Evolutionary conservation across 1,140 invertebrate genomes (phyloP).

Genomic region (Nilaparvata lugens): DNA sequence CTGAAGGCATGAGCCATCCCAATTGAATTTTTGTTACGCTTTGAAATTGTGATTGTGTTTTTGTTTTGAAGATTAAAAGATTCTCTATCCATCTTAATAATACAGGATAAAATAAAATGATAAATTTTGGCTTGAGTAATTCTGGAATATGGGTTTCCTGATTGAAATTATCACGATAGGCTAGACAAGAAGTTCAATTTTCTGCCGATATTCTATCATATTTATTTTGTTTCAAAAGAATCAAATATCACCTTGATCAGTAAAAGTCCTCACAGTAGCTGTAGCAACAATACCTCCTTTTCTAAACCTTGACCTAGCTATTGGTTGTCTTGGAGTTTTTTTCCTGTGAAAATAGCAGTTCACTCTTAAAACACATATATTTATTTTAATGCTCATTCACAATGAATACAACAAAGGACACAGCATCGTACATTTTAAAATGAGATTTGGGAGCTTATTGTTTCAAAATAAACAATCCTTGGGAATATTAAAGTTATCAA

Average conservation of each 20-base stretch:
- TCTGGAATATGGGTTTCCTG: not conserved
- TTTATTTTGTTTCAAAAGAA: slow-evolving; percentile 22
- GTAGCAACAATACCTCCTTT: slow-evolving; percentile 47
- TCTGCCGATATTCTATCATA: slow-evolving; percentile 31
- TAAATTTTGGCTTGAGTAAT: not conserved
- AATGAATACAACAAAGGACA: too few species aligned
- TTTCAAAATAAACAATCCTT: too few species aligned
- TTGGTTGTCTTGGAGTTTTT: slow-evolving; percentile 32
- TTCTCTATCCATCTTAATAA: not conserved
- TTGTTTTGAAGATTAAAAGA: too few species aligned
- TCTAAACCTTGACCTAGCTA: slow-evolving; percentile 41
- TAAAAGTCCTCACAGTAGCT: slow-evolving; percentile 32
- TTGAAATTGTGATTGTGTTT: too few species aligned
- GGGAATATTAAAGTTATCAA: too few species aligned
- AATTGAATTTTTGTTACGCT: too few species aligned
- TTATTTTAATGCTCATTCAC: too few species aligned
- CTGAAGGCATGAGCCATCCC: too few species aligned
- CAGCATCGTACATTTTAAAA: too few species aligned
- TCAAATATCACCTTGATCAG: not conserved
- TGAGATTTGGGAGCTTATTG: too few species aligned
- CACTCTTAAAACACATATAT: too few species aligned
- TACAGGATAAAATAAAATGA: not conserved
- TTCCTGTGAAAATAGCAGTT: slow-evolving; percentile 31
- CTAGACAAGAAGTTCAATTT: not conserved
- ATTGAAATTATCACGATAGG: not conserved